phyloP scores from a whole-genome alignment of 2,113 vertebrate genomes.

The Gnathonemus longibarbis region DNA sequence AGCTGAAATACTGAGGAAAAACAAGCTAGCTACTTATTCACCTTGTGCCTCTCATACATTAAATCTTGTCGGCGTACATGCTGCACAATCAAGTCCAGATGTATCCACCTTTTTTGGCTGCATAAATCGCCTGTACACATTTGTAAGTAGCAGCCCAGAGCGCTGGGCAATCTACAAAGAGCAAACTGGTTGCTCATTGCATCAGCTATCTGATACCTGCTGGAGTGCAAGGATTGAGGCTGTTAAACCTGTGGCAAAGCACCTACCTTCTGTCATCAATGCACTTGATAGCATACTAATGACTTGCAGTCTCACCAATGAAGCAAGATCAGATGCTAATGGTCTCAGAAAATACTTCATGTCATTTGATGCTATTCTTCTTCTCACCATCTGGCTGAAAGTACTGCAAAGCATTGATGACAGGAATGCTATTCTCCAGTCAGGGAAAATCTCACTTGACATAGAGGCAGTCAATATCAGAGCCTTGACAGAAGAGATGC shows the following conservation, averaged over 20 bases:
- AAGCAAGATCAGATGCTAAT: constrained; percentile 25
- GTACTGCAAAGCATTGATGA: too few relatives aligned
- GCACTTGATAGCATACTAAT: background rate
- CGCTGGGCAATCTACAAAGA: too few relatives aligned
- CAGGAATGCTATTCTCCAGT: too few relatives aligned
- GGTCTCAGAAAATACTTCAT: constrained; percentile 27
- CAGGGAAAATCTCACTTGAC: too few relatives aligned
- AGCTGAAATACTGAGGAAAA: background rate
- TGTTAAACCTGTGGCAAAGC: constrained; percentile 20
- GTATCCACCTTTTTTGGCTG: constrained; percentile 17
- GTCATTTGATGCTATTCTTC: constrained; percentile 26
- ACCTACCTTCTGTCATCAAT: background rate
- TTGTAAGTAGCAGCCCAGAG: too few relatives aligned
- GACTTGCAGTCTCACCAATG: constrained; percentile 26
- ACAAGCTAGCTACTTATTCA: background rate
- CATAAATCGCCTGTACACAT: constrained; percentile 24
- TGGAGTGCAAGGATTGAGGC: constrained; percentile 20
- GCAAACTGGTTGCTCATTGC: constrained; percentile 21
- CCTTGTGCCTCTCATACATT: constrained; percentile 25
- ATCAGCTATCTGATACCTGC: background rate
- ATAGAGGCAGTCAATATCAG: too few relatives aligned
- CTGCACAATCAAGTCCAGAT: background rate
- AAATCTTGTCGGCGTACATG: constrained; percentile 13
- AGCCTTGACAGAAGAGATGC: too few relatives aligned
- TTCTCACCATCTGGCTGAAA: constrained; percentile 23